Evolutionary conservation across 2,888 invertebrate genomes (phyloP).

Genomic region (Rotaria sp.): DNA sequence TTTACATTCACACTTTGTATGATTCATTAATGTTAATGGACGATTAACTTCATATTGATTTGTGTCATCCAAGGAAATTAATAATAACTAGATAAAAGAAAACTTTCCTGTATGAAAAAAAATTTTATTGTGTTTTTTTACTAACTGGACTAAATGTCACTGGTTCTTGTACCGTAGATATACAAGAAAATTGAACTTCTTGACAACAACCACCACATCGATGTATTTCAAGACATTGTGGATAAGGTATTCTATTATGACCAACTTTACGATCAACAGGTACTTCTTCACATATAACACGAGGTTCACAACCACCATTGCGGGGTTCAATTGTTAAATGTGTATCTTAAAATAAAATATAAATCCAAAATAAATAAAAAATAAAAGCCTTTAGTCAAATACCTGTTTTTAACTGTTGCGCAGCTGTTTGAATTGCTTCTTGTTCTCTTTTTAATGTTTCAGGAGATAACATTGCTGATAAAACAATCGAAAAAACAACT

Average conservation of each 20-base stretch:
- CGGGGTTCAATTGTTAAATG: background rate
- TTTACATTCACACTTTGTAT: conserved; percentile 27
- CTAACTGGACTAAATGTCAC: conserved; percentile 15
- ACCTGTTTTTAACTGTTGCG: background rate
- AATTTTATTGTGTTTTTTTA: background rate
- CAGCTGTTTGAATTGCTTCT: background rate
- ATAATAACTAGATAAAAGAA: conserved; percentile 21
- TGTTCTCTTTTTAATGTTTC: background rate
- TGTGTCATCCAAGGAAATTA: background rate
- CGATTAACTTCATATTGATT: background rate
- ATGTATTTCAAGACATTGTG: conserved; percentile 21
- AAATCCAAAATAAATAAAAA: background rate
- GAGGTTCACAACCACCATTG: conserved; percentile 10
- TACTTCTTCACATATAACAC: background rate
- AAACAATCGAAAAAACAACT: too few relatives aligned
- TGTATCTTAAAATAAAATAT: background rate
- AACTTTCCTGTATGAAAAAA: background rate
- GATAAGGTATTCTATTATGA: background rate
- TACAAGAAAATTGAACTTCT: conserved; percentile 25
- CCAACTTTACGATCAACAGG: background rate
- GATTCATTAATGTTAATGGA: conserved; percentile 16
- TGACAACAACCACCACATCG: conserved; percentile 30
- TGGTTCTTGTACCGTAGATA: background rate
- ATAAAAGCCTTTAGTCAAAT: background rate
- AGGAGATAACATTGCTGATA: background rate